Conservation (phyloP, 2,888 invertebrate species). For the Stenodera caucasica region DNA sequence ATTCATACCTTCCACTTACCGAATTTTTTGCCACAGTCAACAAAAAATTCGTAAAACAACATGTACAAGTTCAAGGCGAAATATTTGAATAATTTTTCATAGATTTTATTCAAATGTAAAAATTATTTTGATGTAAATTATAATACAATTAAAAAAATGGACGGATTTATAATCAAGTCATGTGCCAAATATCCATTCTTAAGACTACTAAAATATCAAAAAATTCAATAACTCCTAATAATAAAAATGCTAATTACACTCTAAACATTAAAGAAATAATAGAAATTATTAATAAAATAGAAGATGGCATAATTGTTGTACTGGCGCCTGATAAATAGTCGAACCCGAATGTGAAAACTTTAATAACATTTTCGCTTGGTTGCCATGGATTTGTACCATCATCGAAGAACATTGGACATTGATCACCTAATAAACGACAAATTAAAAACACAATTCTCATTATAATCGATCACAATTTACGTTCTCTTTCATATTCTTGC, state of each 20-base stretch:
- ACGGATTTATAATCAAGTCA: slow-evolving; percentile 20
- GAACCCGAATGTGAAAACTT: slow-evolving; percentile 67
- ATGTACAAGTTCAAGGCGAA: background rate
- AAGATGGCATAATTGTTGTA: slow-evolving; percentile 2
- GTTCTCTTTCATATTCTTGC: slow-evolving; percentile 89
- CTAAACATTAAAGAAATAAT: too few species aligned
- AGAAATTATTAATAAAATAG: background rate
- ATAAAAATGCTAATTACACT: too few species aligned
- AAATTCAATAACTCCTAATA: too few species aligned
- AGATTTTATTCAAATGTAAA: background rate
- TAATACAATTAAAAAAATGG: slow-evolving; percentile 14
- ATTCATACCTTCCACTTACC: too few species aligned
- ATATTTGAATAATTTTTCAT: background rate
- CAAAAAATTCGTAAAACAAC: too few species aligned
- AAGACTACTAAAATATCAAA: too few species aligned
- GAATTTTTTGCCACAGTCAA: too few species aligned
- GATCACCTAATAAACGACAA: slow-evolving; percentile 67
- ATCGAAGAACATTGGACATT: slow-evolving; percentile 97
- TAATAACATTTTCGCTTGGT: slow-evolving; percentile 70
- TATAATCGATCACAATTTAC: slow-evolving; percentile 57
- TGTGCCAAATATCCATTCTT: too few species aligned
- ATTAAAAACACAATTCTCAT: background rate
- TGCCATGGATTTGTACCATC: slow-evolving; percentile 89
- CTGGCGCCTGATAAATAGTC: slow-evolving; percentile 33
- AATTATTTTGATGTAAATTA: background rate